Evolutionary conservation across 2,888 invertebrate species (phyloP), one percentile per base, ranked within the genome.

Genomic region (Microctonus brassicae): DNA sequence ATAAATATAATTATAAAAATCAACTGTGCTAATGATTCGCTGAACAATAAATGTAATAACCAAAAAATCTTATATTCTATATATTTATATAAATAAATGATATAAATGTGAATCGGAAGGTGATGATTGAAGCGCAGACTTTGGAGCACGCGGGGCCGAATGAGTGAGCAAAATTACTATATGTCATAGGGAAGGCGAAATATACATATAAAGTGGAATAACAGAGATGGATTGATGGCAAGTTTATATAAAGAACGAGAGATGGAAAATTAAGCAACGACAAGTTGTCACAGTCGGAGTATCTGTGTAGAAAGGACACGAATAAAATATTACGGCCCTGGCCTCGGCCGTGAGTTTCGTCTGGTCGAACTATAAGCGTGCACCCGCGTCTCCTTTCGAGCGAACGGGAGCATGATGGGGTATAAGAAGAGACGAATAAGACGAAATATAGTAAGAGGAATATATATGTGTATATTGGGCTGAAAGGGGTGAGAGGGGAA

Each of bases 301-400:
- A 61, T 57, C 60, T 39, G 65, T 47, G 17, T 33, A 20, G 17
- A 47, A 57, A 39, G 61, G 33, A 63, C 39, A 29, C 53, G 33
- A 24, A 20, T 22, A 4, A 47, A 33, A 42, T 29, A 34, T 22
- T 77, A 77, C 77, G 77, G 77, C 75, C 75, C 77, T 77, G 77
- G 66, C 52, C 34, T 62, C 65, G 66, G 67, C 47, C 63, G 61
- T 67, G 72, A 58, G 65, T 55, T 66, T 73, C 75, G 72, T 75
- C 74, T 70, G 75, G 61, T 64, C 58, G 70, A 52, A 61, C 70
- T 47, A n/a, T n/a, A 70, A 58, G 70, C 61, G 67, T 73, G 64
- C 72, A 71, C 69, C 70, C 74, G 71, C 72, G 68, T 73, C 70
- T 72, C 74, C 74, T 70, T 33, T 72, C 52, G 69, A 70, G 36